Conservation (phyloP, 2,797 vertebrate species). For the Arnoldichthys spilopterus region DNA sequence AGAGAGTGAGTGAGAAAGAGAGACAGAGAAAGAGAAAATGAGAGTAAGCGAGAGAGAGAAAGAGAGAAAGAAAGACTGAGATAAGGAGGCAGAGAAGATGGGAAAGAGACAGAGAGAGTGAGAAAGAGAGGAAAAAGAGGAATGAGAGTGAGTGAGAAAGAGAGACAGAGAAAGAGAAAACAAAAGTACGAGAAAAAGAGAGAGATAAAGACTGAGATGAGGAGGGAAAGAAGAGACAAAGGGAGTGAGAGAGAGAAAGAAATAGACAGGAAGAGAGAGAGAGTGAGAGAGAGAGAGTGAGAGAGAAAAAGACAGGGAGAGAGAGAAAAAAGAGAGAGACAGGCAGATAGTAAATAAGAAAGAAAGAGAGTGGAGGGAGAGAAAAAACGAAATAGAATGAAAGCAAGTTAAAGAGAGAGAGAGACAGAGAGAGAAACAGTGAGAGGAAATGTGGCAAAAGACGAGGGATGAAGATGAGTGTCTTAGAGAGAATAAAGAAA, state of each 20-base stretch:
- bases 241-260: conserved; percentile 41
- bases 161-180: background rate
- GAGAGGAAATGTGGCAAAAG: conserved; percentile 30
- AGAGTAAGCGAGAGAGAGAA: background rate
- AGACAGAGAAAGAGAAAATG: background rate
- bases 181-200: background rate
- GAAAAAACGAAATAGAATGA: background rate
- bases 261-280: background rate
- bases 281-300: background rate
- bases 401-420: conserved; percentile 29
- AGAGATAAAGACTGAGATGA: background rate
- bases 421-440: conserved; percentile 12
- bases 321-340: background rate
- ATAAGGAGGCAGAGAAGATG: too few relatives aligned
- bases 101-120: background rate
- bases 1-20: background rate
- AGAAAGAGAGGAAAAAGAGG: background rate
- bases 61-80: background rate
- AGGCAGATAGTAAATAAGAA: too few relatives aligned
- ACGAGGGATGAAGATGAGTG: background rate
- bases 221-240: background rate
- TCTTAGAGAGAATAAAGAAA: conserved; percentile 6
- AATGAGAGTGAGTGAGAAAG: conserved; percentile 18
- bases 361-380: background rate
- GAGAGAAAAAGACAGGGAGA: background rate